These are phyloP conservation scores for Allolobophora icterica DNA, from an alignment of 2,888 invertebrate species.

Conservation along the genomic window DNA sequence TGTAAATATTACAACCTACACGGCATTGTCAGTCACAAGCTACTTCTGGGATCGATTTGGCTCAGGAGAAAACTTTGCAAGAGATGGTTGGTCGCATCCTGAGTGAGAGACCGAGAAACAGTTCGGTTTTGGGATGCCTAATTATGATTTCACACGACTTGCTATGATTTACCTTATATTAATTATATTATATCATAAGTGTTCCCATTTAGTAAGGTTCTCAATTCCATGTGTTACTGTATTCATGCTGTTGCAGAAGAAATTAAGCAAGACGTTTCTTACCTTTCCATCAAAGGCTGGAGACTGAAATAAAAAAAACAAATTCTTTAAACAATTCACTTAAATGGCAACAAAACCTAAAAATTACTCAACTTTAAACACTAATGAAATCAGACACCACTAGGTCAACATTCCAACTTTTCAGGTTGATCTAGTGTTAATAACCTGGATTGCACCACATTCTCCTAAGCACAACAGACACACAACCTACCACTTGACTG, in stretches of 20 bases:
- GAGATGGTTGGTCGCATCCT: too few relatives aligned
- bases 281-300: constrained; percentile 52
- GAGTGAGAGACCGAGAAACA: too few relatives aligned
- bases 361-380: neutral
- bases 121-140: too few relatives aligned
- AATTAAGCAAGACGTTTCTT: constrained; percentile 32
- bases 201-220: neutral
- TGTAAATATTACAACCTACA: too few relatives aligned
- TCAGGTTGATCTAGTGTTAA: neutral
- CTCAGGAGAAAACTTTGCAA: too few relatives aligned
- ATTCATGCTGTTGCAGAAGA: neutral
- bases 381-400: neutral
- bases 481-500: too few relatives aligned
- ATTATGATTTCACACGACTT: too few relatives aligned
- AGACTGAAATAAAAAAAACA: constrained; percentile 48
- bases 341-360: neutral
- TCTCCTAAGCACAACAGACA: neutral
- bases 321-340: neutral
- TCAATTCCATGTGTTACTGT: neutral
- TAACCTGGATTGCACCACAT: neutral
- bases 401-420: neutral
- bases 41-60: too few relatives aligned
- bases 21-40: too few relatives aligned
- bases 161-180: too few relatives aligned
- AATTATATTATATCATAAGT: too few relatives aligned